phyloP scores from a whole-genome alignment of 1,140 invertebrate species.

The Drosophila varians region DNA sequence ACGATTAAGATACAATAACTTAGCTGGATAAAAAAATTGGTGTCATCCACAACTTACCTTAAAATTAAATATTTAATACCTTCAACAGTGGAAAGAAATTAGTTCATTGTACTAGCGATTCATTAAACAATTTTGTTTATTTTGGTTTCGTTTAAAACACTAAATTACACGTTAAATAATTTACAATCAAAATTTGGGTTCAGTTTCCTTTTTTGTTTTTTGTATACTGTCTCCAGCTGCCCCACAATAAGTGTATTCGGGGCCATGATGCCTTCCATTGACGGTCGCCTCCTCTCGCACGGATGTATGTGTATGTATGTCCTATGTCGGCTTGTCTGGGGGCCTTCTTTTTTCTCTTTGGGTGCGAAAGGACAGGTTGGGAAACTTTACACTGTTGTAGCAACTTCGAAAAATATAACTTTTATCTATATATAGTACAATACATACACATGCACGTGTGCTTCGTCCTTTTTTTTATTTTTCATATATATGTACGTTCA shows the following conservation, averaged over 20 bases:
- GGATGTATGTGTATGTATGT: constrained; percentile 32
- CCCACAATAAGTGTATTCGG: not conserved
- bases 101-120: constrained; percentile 41
- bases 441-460: constrained; percentile 32
- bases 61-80: no score
- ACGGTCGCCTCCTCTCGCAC: constrained; percentile 11
- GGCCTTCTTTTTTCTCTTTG: not conserved
- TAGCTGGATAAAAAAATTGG: no score
- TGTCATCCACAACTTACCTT: not conserved
- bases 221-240: constrained; percentile 34
- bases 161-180: constrained; percentile 65
- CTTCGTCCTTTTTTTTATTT: constrained; percentile 6
- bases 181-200: constrained; percentile 74
- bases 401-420: constrained; percentile 51
- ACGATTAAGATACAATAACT: no score
- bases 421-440: constrained; percentile 30
- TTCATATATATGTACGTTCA: constrained; percentile 26
- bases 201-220: constrained; percentile 38
- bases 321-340: not conserved
- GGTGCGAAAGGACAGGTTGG: constrained; percentile 5
- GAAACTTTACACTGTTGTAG: constrained; percentile 41
- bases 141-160: constrained; percentile 62
- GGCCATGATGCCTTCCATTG: constrained; percentile 17
- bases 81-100: no score
- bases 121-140: constrained; percentile 63